Evolutionary conservation across 92 coral and sea anemone genomes (phyloP).

Genomic region (Porites rus): DNA sequence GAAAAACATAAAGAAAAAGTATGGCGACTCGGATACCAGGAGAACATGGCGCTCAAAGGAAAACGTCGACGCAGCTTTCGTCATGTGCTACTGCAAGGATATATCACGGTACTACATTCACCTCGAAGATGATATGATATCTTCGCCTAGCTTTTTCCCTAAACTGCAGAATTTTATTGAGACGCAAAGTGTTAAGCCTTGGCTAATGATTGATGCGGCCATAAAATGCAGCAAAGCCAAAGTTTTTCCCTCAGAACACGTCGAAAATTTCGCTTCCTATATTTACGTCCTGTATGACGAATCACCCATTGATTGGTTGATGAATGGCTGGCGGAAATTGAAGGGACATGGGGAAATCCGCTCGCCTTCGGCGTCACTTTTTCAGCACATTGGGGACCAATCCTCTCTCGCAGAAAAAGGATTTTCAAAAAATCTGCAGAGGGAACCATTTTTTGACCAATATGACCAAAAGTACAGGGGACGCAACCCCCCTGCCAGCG

Average conservation of each 20-base stretch:
- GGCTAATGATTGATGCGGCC: slow-evolving; percentile 65
- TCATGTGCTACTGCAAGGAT: slow-evolving; percentile 74
- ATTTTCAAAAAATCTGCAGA: not conserved
- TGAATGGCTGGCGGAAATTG: not conserved
- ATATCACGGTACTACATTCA: slow-evolving; percentile 71
- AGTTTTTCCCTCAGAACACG: slow-evolving; percentile 56
- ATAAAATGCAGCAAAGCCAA: slow-evolving; percentile 70
- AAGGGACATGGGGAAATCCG: not conserved
- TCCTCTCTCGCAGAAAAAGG: slow-evolving; percentile 57
- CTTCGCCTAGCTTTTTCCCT: slow-evolving; percentile 75
- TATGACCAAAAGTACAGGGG: slow-evolving; percentile 70
- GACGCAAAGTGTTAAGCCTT: slow-evolving; percentile 30
- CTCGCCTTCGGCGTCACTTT: slow-evolving; percentile 6
- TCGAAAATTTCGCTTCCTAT: slow-evolving; percentile 62
- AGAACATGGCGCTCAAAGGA: slow-evolving; percentile 82
- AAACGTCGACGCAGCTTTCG: slow-evolving; percentile 69
- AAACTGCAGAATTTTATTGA: slow-evolving; percentile 58
- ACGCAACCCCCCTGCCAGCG: slow-evolving; percentile 63
- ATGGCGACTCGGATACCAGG: slow-evolving; percentile 65
- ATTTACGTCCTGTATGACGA: slow-evolving; percentile 63
- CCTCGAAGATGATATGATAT: slow-evolving; percentile 75
- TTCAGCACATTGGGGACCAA: slow-evolving; percentile 62
- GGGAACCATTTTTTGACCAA: slow-evolving; percentile 59
- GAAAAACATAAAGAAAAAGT: slow-evolving; percentile 47
- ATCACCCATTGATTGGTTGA: slow-evolving; percentile 81